phyloP scores from a whole-genome alignment of 2,797 vertebrate species.

The Enteromius trimaculatus region DNA sequence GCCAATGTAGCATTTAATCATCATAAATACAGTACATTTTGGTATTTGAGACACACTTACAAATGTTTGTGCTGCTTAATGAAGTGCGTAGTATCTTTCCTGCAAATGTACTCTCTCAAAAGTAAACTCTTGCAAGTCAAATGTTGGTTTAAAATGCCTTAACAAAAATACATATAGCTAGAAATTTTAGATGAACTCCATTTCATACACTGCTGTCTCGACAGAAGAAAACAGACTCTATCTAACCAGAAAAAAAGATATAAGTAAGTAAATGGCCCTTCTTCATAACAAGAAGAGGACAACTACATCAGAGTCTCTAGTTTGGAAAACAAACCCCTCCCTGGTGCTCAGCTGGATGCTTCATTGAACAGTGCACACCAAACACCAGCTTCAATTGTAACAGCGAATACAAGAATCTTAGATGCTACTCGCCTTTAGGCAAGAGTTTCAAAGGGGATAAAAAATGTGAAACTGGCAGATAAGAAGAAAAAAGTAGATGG shows the following conservation, averaged over 20 bases:
- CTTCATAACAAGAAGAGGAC: constrained; percentile 11
- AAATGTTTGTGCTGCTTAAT: not conserved
- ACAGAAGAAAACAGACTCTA: not conserved
- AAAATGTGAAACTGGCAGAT: not conserved
- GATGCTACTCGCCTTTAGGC: constrained; percentile 23
- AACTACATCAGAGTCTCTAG: constrained; percentile 8
- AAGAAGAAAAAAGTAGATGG: not conserved
- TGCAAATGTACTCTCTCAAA: not conserved
- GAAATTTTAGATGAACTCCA: not conserved
- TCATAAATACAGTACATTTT: not conserved
- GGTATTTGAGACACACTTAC: not conserved
- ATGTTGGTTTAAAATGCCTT: not conserved
- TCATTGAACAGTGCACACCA: constrained; percentile 20
- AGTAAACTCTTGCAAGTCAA: not conserved
- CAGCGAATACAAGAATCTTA: not conserved
- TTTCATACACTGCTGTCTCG: not conserved
- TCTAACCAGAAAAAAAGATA: constrained; percentile 1
- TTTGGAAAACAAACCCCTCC: constrained; percentile 25
- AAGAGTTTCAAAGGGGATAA: not conserved
- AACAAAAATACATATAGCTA: not conserved
- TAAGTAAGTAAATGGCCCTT: not conserved
- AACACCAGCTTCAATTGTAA: constrained; percentile 8
- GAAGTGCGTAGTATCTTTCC: not conserved
- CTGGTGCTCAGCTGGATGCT: constrained; percentile 31
- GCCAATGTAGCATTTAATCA: not conserved